phyloP scores from a whole-genome alignment of 1,140 invertebrate species.

The Atta colombica region DNA sequence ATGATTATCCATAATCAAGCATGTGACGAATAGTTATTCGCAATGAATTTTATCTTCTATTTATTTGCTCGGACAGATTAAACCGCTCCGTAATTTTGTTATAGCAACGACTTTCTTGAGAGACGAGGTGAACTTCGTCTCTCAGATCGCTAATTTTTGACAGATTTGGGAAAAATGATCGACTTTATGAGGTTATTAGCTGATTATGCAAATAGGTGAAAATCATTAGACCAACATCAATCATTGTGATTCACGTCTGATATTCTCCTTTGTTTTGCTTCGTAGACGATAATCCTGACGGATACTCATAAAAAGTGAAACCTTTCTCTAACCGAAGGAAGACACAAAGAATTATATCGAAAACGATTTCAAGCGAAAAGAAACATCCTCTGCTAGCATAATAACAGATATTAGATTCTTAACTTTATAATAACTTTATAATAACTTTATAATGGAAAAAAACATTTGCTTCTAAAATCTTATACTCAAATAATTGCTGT shows the following conservation, averaged over 20 bases:
- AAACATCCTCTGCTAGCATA: not conserved
- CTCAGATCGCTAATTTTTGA: conserved; percentile 31
- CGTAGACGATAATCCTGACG: conserved; percentile 73
- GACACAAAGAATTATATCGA: not conserved
- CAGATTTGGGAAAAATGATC: conserved; percentile 27
- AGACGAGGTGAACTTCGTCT: not conserved
- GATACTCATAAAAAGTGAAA: conserved; percentile 65
- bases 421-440: no score
- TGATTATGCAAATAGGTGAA: conserved; percentile 1
- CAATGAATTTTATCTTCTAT: conserved; percentile 6
- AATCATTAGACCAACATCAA: conserved; percentile 68
- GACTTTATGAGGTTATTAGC: conserved; percentile 28
- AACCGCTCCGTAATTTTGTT: not conserved
- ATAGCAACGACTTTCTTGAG: conserved; percentile 3
- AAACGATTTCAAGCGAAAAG: conserved; percentile 20
- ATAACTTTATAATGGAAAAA: not conserved
- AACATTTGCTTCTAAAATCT: not conserved
- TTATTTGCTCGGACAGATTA: conserved; percentile 17
- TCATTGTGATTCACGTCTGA: conserved; percentile 75
- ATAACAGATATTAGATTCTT: conserved; percentile 26
- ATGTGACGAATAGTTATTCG: conserved; percentile 18
- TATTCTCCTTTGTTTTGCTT: conserved; percentile 56
- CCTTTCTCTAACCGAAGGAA: conserved; percentile 3
- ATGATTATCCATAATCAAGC: not conserved
- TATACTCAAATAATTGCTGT: not conserved